Base-by-base conservation (phyloP, 92 coral and sea anemone genomes). In the Isaurus tuberculatus region DNA sequence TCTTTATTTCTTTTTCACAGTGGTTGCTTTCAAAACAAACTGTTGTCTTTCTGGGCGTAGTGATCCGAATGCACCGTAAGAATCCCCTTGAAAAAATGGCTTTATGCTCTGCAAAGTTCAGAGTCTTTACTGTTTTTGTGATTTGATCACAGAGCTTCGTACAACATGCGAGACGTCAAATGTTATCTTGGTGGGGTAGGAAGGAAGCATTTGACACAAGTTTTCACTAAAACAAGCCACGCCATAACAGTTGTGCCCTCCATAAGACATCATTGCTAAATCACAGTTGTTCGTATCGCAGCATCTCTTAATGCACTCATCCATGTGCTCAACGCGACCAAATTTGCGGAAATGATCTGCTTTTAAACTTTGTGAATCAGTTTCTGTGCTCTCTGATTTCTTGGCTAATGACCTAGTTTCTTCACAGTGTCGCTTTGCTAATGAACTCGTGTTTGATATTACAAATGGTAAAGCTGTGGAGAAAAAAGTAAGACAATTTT, bases 221-320 rank as follows among this genome's bases (percentile, higher is more conserved):
- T 91, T 93, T 61, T 91, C 93, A 64, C 91, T 88, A 70, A 91
- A 93, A 65, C 98, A 93, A 2, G 95, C 95, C 19, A 93, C 95
- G 0, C 90, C 98, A 75, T 93, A 93, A 37, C 98, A 93, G 58
- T 85, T 90, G 43, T 78, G 87, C 25, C 98, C 94, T n/a, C 89
- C 95, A 53, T 88, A 93, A 6, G 98, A 93, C 98, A 93, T 93
- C 98, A 93, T 93, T 14, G 95, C 98, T 4, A 93, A 86, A 49
- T 93, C 98, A 60, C 98, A 93, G 8, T 84, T 83, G 58, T 84
- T 57, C 9, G 83, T 67, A 36, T 87, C 93, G 55, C 98, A 93
- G 83, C 98, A 93, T 44, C 88, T 88, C 30, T 87, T 46, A 44
- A 93, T 81, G 48, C 98, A 93, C 42, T 86, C 86, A 33, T 81